A percentile compares a stretch with the other conserved stretches of the same genome.
Evolutionary conservation across 1,140 invertebrate species (phyloP).

Genomic region (Drosophila kanapiae): DNA sequence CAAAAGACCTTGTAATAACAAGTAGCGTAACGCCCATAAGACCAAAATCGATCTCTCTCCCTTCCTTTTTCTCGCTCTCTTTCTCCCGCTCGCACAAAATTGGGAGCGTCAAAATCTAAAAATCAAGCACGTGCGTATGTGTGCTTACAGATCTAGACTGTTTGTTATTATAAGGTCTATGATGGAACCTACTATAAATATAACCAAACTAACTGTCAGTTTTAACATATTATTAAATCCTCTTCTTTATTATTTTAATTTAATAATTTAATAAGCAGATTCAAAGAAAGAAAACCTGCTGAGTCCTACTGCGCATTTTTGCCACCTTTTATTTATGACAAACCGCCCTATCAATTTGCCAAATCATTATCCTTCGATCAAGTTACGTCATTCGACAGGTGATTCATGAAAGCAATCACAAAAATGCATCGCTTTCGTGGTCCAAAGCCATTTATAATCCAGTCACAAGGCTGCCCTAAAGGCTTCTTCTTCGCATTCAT

Average conservation of each 20-base stretch:
- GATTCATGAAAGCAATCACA: conserved; percentile 43
- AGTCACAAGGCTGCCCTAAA: conserved; percentile 27
- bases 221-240: neutral
- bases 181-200: neutral
- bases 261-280: neutral
- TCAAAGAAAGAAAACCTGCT: neutral
- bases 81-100: too few species aligned
- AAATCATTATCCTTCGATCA: conserved; percentile 16
- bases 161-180: too few species aligned
- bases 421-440: conserved; percentile 54
- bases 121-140: too few species aligned
- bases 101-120: too few species aligned
- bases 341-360: neutral
- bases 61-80: too few species aligned
- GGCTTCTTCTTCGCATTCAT: conserved; percentile 16
- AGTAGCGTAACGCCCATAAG: too few species aligned
- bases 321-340: conserved; percentile 2
- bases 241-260: neutral
- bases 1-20: too few species aligned
- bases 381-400: conserved; percentile 35
- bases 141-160: too few species aligned
- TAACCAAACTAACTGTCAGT: neutral
- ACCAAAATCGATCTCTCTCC: too few species aligned
- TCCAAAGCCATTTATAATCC: conserved; percentile 46
- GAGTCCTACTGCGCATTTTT: neutral